Evolutionary conservation across 2,888 invertebrate genomes (phyloP).

Genomic region (Ceratothoa steindachneri): DNA sequence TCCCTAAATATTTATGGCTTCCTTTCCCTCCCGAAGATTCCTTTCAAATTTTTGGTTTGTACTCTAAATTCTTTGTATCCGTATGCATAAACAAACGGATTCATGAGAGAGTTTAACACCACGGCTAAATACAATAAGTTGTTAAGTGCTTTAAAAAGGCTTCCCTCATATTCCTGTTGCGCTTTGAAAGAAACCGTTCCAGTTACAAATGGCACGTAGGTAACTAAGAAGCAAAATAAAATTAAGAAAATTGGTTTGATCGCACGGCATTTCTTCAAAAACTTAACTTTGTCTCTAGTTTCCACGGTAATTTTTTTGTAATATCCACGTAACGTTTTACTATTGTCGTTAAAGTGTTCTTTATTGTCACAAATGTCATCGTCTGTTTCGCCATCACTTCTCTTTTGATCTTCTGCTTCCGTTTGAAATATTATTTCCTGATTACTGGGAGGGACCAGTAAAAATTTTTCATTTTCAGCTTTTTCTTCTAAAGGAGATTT

Average conservation of each 20-base stretch:
- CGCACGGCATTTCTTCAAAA: conserved; percentile 33
- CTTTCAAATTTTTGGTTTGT: conserved; percentile 21
- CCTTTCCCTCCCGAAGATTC: conserved; percentile 23
- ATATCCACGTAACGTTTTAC: not conserved
- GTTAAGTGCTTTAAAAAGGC: conserved; percentile 25
- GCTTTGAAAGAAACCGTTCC: conserved; percentile 21
- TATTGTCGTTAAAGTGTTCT: not conserved
- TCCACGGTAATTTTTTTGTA: conserved; percentile 23
- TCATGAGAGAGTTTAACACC: conserved; percentile 31
- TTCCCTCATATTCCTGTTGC: conserved; percentile 14
- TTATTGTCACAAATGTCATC: not conserved
- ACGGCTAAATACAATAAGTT: conserved; percentile 29
- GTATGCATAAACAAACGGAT: conserved; percentile 35
- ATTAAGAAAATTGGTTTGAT: conserved; percentile 30
- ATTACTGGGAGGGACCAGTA: no score
- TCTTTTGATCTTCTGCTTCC: not conserved
- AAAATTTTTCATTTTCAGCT: not conserved
- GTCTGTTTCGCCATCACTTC: not conserved
- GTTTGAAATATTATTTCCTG: no score
- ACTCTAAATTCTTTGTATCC: conserved; percentile 31
- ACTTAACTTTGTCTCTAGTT: conserved; percentile 28
- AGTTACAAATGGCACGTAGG: conserved; percentile 36
- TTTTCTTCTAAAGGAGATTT: not conserved
- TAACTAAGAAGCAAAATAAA: conserved; percentile 23
- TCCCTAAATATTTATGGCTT: no score